Conservation (phyloP, 2,797 vertebrate genomes). For the Graptemys geographica region DNA sequence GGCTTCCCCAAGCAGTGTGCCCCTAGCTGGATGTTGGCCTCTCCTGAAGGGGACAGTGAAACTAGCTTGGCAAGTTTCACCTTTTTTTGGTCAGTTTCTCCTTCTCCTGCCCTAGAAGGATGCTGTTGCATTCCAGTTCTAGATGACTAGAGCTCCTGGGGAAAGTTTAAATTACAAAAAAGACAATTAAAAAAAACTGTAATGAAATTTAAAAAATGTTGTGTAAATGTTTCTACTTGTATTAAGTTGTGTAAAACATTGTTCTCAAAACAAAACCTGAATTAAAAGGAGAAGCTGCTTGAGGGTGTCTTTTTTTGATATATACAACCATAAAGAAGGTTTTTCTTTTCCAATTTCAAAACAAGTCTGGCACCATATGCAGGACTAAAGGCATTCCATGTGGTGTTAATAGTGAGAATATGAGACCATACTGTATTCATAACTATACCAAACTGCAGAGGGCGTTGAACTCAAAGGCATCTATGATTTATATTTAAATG, state of each 20-base stretch:
- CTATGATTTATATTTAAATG: conserved; percentile 46
- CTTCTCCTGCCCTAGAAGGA: conserved; percentile 24
- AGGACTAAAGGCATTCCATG: conserved; percentile 68
- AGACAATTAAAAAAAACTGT: conserved; percentile 16
- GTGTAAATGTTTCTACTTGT: conserved; percentile 45
- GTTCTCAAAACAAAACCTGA: conserved; percentile 8
- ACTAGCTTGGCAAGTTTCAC: conserved; percentile 25
- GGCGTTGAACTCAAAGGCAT: conserved; percentile 42
- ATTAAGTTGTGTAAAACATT: conserved; percentile 48
- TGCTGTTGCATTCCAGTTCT: background rate
- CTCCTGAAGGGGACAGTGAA: conserved; percentile 32
- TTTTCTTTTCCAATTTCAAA: conserved; percentile 72
- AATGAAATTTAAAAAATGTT: conserved; percentile 44
- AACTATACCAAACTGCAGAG: conserved; percentile 51
- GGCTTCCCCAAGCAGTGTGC: conserved; percentile 92
- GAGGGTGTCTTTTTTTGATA: conserved; percentile 63
- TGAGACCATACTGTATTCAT: conserved; percentile 71
- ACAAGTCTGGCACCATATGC: conserved; percentile 63
- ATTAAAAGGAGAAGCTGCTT: conserved; percentile 70
- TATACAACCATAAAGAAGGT: conserved; percentile 54
- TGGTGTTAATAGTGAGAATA: conserved; percentile 51
- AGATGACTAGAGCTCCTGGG: background rate
- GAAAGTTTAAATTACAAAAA: background rate
- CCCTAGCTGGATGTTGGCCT: conserved; percentile 94
- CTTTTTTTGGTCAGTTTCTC: background rate